Evolutionary conservation across 2,888 invertebrate species (phyloP).

Genomic region (Parapristionchus giblindavisi): DNA sequence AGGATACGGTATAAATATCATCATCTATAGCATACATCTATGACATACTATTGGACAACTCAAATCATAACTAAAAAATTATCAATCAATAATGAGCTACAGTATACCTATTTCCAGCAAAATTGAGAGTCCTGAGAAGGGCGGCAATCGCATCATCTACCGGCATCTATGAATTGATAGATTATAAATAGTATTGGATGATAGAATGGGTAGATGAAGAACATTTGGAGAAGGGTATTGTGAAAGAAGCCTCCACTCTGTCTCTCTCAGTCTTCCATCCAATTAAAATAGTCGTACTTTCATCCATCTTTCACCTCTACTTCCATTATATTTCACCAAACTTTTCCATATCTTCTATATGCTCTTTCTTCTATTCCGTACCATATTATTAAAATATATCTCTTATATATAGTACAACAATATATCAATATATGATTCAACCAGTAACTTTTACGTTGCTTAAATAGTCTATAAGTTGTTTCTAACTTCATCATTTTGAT

Average conservation of each 20-base stretch:
- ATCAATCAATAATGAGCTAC: not conserved
- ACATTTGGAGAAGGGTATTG: not conserved
- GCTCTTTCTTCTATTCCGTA: constrained; percentile 3
- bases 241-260: too few species aligned
- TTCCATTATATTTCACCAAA: not conserved
- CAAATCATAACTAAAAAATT: not conserved
- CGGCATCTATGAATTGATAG: not conserved
- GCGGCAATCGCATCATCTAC: constrained; percentile 17
- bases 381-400: too few species aligned
- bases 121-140: not conserved
- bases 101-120: constrained; percentile 12
- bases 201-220: not conserved
- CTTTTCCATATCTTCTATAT: not conserved
- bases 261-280: too few species aligned
- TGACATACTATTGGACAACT: too few species aligned
- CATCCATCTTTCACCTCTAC: not conserved
- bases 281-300: too few species aligned
- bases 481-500: too few species aligned
- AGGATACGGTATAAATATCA: too few species aligned
- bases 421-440: too few species aligned
- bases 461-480: too few species aligned
- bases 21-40: too few species aligned
- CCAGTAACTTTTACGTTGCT: too few species aligned
- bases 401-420: too few species aligned
- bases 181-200: not conserved